Percentiles rank a stretch among this genome's conserved stretches.
phyloP scores from a whole-genome alignment of 2,113 vertebrate species.

The Serilophus lunatus region DNA sequence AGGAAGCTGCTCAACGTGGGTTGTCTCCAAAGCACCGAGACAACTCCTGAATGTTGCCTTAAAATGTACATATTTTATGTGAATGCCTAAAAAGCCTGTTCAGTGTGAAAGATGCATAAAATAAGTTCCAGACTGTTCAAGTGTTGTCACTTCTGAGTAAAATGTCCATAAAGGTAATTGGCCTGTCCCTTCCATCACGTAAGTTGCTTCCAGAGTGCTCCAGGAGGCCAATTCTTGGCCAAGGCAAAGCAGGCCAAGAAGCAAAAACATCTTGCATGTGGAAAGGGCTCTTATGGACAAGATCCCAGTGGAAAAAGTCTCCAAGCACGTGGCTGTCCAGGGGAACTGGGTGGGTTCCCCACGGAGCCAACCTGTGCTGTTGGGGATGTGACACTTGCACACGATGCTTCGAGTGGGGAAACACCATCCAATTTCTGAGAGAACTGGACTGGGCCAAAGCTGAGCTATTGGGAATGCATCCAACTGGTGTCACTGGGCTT shows the following conservation, averaged over 20 bases:
- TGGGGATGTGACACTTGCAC: neutral
- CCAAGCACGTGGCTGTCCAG: no score
- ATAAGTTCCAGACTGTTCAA: neutral
- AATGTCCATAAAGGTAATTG: neutral
- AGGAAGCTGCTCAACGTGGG: neutral
- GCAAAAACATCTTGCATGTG: neutral
- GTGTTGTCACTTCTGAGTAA: neutral
- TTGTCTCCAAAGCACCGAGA: neutral
- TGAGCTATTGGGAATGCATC: neutral
- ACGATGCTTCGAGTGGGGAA: neutral
- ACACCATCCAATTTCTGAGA: neutral
- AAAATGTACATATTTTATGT: neutral
- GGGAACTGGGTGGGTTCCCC: neutral
- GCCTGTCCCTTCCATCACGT: neutral
- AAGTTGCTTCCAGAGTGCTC: neutral
- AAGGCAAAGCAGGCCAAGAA: neutral
- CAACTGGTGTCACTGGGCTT: neutral
- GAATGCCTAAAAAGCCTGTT: neutral
- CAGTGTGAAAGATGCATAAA: neutral
- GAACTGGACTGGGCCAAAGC: neutral
- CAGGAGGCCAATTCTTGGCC: neutral
- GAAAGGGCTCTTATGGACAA: neutral
- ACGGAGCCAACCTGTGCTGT: neutral
- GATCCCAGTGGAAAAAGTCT: neutral
- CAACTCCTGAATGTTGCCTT: neutral